Conservation (phyloP, 2,888 invertebrate genomes). For the Eurytoma adleriae region DNA sequence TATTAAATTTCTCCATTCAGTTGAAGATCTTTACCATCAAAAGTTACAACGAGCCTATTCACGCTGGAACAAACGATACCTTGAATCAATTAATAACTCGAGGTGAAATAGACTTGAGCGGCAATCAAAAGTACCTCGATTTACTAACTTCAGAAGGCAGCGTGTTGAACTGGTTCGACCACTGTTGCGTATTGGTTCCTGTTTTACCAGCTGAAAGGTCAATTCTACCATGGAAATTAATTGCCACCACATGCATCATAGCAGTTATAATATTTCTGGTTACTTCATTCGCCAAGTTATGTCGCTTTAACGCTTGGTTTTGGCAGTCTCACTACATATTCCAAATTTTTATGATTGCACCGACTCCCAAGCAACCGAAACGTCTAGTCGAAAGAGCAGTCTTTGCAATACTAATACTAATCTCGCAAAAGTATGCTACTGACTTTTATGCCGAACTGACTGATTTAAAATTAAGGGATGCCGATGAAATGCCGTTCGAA, state of each 20-base stretch:
- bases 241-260: background rate
- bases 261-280: background rate
- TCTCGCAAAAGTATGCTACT: conserved; percentile 6
- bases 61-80: too few relatives aligned
- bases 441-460: conserved; percentile 2
- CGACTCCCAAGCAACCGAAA: background rate
- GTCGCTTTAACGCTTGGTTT: conserved; percentile 1
- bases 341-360: background rate
- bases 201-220: background rate
- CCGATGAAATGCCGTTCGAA: conserved; percentile 2
- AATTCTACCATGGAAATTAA: background rate
- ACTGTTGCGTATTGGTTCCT: conserved; percentile 1
- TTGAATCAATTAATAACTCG: background rate
- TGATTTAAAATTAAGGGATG: background rate
- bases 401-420: background rate
- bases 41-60: background rate
- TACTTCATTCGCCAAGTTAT: conserved; percentile 8
- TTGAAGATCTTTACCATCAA: background rate
- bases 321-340: background rate
- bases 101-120: conserved; percentile 14
- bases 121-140: conserved; percentile 9
- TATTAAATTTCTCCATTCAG: conserved; percentile 3
- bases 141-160: background rate
- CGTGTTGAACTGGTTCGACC: background rate
- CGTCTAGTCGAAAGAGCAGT: conserved; percentile 12